A percentile compares a stretch with the other conserved stretches of the same genome.
phyloP scores from a whole-genome alignment of 2,113 vertebrate genomes.

The Heloderma charlesbogerti region DNA sequence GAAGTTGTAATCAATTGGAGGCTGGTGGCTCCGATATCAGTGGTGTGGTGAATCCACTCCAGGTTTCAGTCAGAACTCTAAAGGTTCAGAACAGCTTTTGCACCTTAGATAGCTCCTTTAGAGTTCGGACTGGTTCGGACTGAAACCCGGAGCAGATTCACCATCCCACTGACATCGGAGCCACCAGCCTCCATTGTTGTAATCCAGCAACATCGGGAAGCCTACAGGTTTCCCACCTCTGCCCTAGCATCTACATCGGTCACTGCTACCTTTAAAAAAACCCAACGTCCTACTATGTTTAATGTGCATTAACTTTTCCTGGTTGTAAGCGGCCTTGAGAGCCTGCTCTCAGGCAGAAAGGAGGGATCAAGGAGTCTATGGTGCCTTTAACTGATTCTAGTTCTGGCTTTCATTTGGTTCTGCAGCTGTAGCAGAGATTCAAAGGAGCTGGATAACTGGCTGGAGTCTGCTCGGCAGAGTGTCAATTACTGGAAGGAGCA shows the following conservation, averaged over 20 bases:
- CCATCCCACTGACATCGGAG: no score
- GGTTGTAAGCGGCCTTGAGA: background rate
- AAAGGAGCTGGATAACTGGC: constrained; percentile 80
- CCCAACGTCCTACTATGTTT: background rate
- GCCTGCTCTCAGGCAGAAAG: background rate
- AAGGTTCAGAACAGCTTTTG: no score
- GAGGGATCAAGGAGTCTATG: no score
- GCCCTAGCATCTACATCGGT: background rate
- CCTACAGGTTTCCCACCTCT: background rate
- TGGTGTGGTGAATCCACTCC: no score
- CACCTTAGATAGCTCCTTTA: no score
- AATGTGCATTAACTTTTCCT: background rate
- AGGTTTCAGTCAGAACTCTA: no score
- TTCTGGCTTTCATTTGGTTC: constrained; percentile 34
- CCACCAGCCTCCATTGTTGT: no score
- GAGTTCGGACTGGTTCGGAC: no score
- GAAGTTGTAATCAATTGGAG: no score
- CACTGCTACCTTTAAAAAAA: background rate
- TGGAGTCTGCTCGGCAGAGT: constrained; percentile 79
- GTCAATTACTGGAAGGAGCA: constrained; percentile 81
- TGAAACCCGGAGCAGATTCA: no score
- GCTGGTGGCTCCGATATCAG: no score
- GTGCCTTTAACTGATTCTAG: background rate
- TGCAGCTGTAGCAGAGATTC: constrained; percentile 84
- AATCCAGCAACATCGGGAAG: background rate